Evolutionary conservation across 2,888 invertebrate genomes (phyloP).

Genomic region (Ormyrus thymus): DNA sequence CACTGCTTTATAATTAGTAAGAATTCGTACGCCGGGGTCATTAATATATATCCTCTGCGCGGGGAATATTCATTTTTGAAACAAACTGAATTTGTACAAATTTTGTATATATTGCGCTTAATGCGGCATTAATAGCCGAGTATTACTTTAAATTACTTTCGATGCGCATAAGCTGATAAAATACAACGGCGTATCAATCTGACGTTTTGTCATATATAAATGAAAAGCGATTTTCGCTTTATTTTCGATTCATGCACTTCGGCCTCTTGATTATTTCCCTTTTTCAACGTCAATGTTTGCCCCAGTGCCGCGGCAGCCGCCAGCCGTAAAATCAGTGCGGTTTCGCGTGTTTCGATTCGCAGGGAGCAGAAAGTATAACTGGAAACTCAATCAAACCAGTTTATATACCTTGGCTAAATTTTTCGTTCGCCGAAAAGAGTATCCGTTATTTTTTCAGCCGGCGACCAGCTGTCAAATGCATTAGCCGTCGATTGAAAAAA

Average conservation of each 20-base stretch:
- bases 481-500: slow-evolving; percentile 8
- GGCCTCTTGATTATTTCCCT: slow-evolving; percentile 17
- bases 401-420: slow-evolving; percentile 8
- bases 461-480: slow-evolving; percentile 28
- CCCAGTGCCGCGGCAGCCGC: background rate
- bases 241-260: slow-evolving; percentile 19
- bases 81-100: no score
- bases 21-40: no score
- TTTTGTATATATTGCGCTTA: no score
- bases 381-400: slow-evolving; percentile 16
- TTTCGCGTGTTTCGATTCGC: slow-evolving; percentile 5
- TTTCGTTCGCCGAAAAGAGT: slow-evolving; percentile 1
- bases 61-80: no score
- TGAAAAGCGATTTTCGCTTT: slow-evolving; percentile 17
- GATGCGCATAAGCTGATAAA: no score
- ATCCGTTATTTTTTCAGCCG: background rate
- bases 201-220: background rate
- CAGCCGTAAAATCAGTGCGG: background rate
- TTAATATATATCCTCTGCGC: no score
- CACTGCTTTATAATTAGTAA: no score
- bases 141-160: no score
- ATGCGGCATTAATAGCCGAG: no score
- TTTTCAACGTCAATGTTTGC: slow-evolving; percentile 21
- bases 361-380: background rate
- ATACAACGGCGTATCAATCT: background rate